A percentile compares a stretch with the other conserved stretches of the same genome.
Conservation (phyloP, 2,113 vertebrate species). For the Hippocampus barbouri region DNA sequence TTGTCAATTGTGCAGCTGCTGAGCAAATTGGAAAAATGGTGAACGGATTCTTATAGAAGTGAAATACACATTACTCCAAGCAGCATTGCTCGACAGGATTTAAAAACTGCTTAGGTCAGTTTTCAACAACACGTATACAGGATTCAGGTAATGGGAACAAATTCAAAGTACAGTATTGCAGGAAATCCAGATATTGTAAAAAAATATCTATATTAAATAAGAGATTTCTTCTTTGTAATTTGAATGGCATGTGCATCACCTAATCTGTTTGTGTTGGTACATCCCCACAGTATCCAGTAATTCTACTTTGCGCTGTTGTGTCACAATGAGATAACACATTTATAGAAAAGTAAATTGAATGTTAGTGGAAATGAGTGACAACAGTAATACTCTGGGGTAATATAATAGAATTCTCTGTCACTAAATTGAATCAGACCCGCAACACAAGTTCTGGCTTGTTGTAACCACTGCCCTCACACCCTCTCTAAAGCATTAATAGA, state of each 20-base stretch:
- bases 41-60: neutral
- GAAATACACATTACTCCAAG: neutral
- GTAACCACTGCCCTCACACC: conserved; percentile 19
- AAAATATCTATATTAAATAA: neutral
- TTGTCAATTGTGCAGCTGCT: neutral
- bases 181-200: neutral
- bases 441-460: conserved; percentile 39
- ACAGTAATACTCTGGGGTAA: conserved; percentile 53
- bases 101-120: neutral
- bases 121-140: neutral
- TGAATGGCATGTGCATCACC: conserved; percentile 27
- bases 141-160: conserved; percentile 1
- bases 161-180: neutral
- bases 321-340: conserved; percentile 43
- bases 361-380: conserved; percentile 37
- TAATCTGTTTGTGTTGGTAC: conserved; percentile 21
- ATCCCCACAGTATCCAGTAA: conserved; percentile 30
- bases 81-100: neutral
- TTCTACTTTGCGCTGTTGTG: conserved; percentile 45
- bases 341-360: conserved; percentile 49
- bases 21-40: neutral
- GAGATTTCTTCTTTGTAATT: conserved; percentile 9
- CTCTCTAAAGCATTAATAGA: conserved; percentile 23
- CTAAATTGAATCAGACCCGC: conserved; percentile 52
- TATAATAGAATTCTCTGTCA: conserved; percentile 49